Evolutionary conservation across 2,797 vertebrate species (phyloP).

Genomic region (Tenualosa thibaudeaui): DNA sequence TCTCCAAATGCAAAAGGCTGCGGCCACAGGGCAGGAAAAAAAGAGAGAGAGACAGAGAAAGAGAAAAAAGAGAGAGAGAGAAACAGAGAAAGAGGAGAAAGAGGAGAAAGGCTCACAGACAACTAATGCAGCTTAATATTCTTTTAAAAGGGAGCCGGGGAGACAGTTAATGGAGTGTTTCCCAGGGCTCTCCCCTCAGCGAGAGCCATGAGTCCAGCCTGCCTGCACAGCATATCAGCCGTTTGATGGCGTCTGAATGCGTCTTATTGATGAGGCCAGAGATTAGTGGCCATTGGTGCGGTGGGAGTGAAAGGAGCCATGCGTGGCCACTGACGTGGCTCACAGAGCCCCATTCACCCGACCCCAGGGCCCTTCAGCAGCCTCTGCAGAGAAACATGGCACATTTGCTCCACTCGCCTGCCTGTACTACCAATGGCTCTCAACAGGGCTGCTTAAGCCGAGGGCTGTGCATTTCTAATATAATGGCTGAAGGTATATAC

Average conservation of each 20-base stretch:
- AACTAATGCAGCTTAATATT: constrained; percentile 84
- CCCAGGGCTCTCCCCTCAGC: constrained; percentile 71
- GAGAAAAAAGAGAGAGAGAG: too few relatives aligned
- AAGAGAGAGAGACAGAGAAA: too few relatives aligned
- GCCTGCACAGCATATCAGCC: constrained; percentile 72
- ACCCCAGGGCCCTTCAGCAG: constrained; percentile 42
- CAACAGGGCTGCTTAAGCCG: constrained; percentile 55
- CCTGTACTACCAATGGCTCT: constrained; percentile 65
- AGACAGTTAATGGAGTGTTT: constrained; percentile 79
- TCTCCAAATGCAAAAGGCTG: constrained; percentile 70
- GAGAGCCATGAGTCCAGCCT: constrained; percentile 22
- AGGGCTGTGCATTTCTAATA: constrained; percentile 28
- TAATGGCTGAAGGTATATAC: too few relatives aligned
- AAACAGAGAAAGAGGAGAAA: constrained; percentile 41
- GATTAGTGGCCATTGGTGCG: constrained; percentile 74
- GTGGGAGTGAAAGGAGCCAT: constrained; percentile 63
- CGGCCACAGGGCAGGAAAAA: neutral
- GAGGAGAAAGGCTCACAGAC: constrained; percentile 77
- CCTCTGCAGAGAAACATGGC: constrained; percentile 39
- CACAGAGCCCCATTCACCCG: constrained; percentile 57
- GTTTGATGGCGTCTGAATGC: constrained; percentile 80
- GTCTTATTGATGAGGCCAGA: constrained; percentile 83
- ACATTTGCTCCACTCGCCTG: constrained; percentile 76
- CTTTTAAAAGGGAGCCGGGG: constrained; percentile 74
- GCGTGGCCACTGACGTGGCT: constrained; percentile 59